Percentiles rank a stretch among this genome's conserved stretches.
phyloP scores from a whole-genome alignment of 2,113 vertebrate species.

The Psilopsiagon aurifrons region DNA sequence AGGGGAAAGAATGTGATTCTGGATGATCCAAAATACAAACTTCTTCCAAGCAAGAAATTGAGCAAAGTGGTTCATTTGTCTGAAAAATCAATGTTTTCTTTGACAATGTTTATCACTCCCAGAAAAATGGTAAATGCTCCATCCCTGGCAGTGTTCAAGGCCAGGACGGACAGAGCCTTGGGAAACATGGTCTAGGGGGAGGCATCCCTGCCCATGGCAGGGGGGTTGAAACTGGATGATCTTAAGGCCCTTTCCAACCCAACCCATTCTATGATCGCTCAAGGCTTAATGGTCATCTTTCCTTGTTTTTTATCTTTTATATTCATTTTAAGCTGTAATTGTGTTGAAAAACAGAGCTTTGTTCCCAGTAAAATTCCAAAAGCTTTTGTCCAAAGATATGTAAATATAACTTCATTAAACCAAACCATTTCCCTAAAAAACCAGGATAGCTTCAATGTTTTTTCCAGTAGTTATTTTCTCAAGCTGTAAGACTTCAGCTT shows the following conservation, averaged over 20 bases:
- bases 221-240: background rate
- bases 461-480: background rate
- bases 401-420: background rate
- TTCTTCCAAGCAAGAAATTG: background rate
- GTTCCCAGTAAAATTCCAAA: background rate
- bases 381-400: background rate
- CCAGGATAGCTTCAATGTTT: background rate
- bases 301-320: background rate
- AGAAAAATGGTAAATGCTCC: background rate
- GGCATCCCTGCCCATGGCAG: background rate
- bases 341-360: background rate
- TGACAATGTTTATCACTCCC: background rate
- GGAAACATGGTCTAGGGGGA: background rate
- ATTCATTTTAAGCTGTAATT: background rate
- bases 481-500: background rate
- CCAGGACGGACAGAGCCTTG: background rate
- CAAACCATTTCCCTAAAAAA: background rate
- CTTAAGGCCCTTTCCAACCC: background rate
- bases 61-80: background rate
- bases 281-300: background rate
- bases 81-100: background rate
- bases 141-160: background rate
- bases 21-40: rapidly evolving
- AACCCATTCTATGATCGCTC: background rate
- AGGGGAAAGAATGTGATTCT: background rate